Base-by-base conservation (phyloP, 2,797 vertebrate species). In the Sebastes matsubarae region DNA sequence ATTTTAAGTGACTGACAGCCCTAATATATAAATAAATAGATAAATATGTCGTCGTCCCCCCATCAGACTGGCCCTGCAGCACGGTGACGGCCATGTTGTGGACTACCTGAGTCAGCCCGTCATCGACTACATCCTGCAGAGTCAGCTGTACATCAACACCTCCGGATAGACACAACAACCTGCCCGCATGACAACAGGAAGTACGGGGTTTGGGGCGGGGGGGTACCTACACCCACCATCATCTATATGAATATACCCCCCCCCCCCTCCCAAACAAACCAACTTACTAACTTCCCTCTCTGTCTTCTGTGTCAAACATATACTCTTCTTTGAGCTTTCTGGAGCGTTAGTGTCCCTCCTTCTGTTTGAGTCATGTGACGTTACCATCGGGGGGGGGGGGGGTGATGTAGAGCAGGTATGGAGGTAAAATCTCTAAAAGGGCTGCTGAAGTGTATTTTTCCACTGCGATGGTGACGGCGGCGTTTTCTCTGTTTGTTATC, bases 121-220 rank as follows among this genome's bases (percentile, higher is more conserved):
- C 95, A 99, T 99, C 10, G 98, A 99, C 95, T 99, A 99, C 95
- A 97, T 99, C 92, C 96, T 99, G 94, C 97, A 99, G 96, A 98
- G 96, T 88, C 98, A 99, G 93, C 97, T 99, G 65, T 99, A 99
- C 94, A 99, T 99, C 96, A 99, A 97, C 0, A 95, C 98, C 86
- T 99, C 98, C 0, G 98, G 98, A 94, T 99, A 98, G 93, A 50
- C 3, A 1, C 72, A 0, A 7, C 29, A 5, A 4, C 55, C 72
- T 16, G n/a, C 67, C 54, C n/a, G 74, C 88, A 81, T 79, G 82
- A 80, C 8, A 81, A 42, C 73, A 72, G 72, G 72, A 54, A 52
- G 65, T 22, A 24, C 5, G 46, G 52, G 24, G 14, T 7, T 22
- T 27, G 38, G 9, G 46, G n/a, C n/a, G 22, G 29, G 36, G 24